Evolutionary conservation across 2,888 invertebrate species (phyloP), one percentile per base, ranked within the genome.

Genomic region (Leptinotarsa tumamoca): DNA sequence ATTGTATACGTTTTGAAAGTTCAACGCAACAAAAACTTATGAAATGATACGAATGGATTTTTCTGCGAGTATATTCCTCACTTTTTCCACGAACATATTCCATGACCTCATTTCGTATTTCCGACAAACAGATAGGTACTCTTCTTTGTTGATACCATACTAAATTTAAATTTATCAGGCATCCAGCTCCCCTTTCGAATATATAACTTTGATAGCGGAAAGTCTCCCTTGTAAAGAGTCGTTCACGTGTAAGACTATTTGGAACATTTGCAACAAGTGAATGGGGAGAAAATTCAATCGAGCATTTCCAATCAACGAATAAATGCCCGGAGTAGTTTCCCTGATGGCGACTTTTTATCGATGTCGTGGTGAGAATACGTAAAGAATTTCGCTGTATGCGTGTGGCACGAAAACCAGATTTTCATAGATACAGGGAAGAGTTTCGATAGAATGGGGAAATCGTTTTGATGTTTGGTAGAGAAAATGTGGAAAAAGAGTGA

Each of bases 261-360:
- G 67, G 21, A 14, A 72, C 67, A 67, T 56, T 56, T 68, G 73
- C 73, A 73, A 73, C 73, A 73, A 73, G 73, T 73, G 73, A 73
- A 73, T 50, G 68, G 73, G 56, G 50, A 43, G 50, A 54, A 68
- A 72, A 73, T 68, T 68, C 68, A 73, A 73, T 68, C 68, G 68
- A 50, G 50, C 49, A 61, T 68, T 73, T 61, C 61, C 73, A 73
- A 73, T 73, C 73, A 73, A 61, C 63, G 61, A 33, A 58, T 73
- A 68, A 73, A 73, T 68, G 68, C 15, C 68, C 18, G 49, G 58
- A 52, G 68, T 58, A 73, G 73, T 73, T 73, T 49, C 18, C 49
- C 50, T 68, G 63, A 27, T 63, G 63, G 5, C 33, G 43, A n/a
- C 63, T 63, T 63, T 63, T 43, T 63, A 63, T 63, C 58, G 58